Evolutionary conservation across 2,888 invertebrate species (phyloP), one percentile per base, ranked within the genome.

Genomic region (Drosophila gaucha): DNA sequence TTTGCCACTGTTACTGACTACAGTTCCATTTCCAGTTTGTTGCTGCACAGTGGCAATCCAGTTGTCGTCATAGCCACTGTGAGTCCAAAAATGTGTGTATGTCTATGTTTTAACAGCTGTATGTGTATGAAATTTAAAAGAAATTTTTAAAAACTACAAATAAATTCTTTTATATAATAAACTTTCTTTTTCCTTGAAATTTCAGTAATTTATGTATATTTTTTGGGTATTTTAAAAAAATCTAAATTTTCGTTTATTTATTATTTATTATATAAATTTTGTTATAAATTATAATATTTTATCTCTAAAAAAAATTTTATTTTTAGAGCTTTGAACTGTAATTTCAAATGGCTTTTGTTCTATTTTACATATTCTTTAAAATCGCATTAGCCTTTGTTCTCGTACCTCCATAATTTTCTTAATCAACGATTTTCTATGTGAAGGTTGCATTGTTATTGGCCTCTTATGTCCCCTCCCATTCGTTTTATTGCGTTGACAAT

Each of bases 391-490:
- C 8, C n/a, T 36, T 18, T 51, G 6, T 47, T 41, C 46, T 64
- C 51, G 51, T 31, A 35, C 36, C 80, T 76, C 60, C 50, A 68
- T 86, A 86, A 90, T 91, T 91, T 91, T 90, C 90, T 67, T 80
- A 86, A 80, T 90, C 90, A 90, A 78, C 88, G 88, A 86, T 85
- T 90, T 91, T 91, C 90, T 89, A 83, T 90, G 91, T 90, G 91
- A 91, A 90, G 90, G 91, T 90, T 90, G 80, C 78, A 82, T 71
- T 78, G 79, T 72, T 56, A 62, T 67, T 65, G 66, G 46, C 12
- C 33, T 24, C 16, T 52, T 10, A 30, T 12, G 14, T 12, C 24
- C 14, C 22, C 9, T 18, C 22, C 9, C 12, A 9, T 12, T 24
- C 58, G 58, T 66, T 71, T 65, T 59, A 67, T 66, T 82, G 77